phyloP scores from a whole-genome alignment of 2,888 invertebrate genomes.

The Melinaea menophilus region DNA sequence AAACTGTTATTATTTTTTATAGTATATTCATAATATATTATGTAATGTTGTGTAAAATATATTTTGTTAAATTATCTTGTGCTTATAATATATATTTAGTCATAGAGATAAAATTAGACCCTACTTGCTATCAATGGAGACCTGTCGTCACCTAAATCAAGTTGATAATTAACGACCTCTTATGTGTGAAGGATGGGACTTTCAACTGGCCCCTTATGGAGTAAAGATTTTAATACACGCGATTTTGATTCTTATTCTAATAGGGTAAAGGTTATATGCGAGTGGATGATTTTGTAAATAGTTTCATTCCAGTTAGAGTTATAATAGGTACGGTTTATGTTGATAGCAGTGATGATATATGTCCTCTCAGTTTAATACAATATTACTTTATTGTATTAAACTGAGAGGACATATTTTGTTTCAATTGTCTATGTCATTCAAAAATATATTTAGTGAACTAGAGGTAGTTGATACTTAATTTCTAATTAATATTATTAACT shows the following conservation, averaged over 20 bases:
- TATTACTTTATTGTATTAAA: background rate
- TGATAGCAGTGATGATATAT: background rate
- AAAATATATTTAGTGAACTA: background rate
- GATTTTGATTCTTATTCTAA: background rate
- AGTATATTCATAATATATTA: background rate
- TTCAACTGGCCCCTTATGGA: slow-evolving; percentile 2
- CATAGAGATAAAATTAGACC: slow-evolving; percentile 1
- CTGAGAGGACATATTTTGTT: background rate
- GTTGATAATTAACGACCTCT: slow-evolving; percentile 35
- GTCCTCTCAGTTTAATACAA: too few species aligned
- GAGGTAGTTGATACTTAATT: too few species aligned
- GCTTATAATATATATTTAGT: background rate
- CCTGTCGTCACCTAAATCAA: slow-evolving; percentile 36
- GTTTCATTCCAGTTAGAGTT: slow-evolving; percentile 2
- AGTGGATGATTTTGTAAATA: background rate
- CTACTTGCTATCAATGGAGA: slow-evolving; percentile 23
- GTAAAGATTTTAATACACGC: background rate
- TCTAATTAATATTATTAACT: too few species aligned
- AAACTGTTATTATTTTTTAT: too few species aligned
- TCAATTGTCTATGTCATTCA: background rate
- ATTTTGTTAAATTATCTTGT: background rate
- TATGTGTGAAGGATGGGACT: slow-evolving; percentile 31
- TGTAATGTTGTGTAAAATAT: background rate
- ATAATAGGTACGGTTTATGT: background rate
- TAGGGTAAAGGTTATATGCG: background rate